Evolutionary conservation across 2,113 vertebrate genomes (phyloP), one percentile per base, ranked within the genome.

Genomic region (Leucoraja erinaceus): DNA sequence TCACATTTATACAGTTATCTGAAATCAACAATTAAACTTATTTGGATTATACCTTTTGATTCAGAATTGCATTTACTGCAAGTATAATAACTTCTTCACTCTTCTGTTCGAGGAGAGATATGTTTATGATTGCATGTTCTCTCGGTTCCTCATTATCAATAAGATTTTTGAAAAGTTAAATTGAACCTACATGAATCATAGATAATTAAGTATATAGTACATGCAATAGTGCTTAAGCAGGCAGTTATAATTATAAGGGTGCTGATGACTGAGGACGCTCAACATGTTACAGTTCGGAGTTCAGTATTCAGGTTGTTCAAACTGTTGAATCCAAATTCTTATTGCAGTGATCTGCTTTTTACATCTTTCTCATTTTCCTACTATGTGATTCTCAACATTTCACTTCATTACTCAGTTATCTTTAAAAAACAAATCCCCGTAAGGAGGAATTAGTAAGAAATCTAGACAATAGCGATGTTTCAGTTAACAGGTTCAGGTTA

Each of bases 1-100:
- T 54, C 68, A 66, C 90, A 91, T 91, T 91, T 91, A 91, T 72
- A 91, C 38, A 72, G 68, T 72, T 91, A 91, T 91, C 90, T 91
- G 90, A 72, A 47, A 31, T 72, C 90, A 72, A 72, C 68, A 47
- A 91, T 91, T 91, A 91, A 91, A 91, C 33, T 72, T 91, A 74
- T 72, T 91, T 91, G 90, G 68, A 91, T 91, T 91, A 68, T 91
- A 91, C 68, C 66, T 91, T 91, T 72, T 72, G 61, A 20, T 74
- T 91, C 68, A 54, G 66, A 91, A 68, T 72, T 74, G 28, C 66
- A 91, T 72, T 91, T 91, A 88, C 59, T 88, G 59, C 14, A 63
- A 66, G 16, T 81, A 77, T 14, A 81, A 16, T 81, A 81, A 81
- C 38, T 81, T 81, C 78, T 86, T n/a, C 83, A 61, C 28, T 83